Evolutionary conservation across 2,888 invertebrate genomes (phyloP).

Genomic region (Drosophila colorata): DNA sequence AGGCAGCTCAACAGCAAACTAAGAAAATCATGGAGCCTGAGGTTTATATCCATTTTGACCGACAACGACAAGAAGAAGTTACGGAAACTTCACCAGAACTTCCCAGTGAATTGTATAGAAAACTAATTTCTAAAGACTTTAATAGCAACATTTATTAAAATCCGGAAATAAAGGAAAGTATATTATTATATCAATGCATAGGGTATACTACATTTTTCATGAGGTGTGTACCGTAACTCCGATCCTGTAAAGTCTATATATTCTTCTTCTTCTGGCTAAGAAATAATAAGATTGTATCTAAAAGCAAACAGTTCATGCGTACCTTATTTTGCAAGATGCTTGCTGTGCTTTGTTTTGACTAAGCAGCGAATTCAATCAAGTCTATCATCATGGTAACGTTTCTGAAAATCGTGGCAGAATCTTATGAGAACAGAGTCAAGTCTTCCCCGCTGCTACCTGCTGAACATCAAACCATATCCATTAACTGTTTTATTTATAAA

Average conservation of each 20-base stretch:
- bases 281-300: too few species aligned
- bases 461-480: constrained; percentile 3
- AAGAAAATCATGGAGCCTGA: constrained; percentile 3
- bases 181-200: neutral
- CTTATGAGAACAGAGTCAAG: neutral
- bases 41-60: constrained; percentile 3
- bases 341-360: too few species aligned
- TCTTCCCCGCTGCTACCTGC: too few species aligned
- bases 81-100: neutral
- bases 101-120: neutral
- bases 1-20: constrained; percentile 26
- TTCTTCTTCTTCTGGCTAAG: too few species aligned
- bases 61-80: neutral
- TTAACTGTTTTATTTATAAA: constrained; percentile 27
- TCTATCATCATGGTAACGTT: neutral
- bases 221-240: too few species aligned
- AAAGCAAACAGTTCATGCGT: too few species aligned
- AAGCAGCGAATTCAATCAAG: neutral
- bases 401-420: neutral
- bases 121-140: neutral
- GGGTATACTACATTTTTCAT: neutral
- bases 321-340: too few species aligned
- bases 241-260: too few species aligned
- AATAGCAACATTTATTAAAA: neutral
- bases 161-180: neutral